Conservation (phyloP, 2,113 vertebrate species). For the Sardina pilchardus region DNA sequence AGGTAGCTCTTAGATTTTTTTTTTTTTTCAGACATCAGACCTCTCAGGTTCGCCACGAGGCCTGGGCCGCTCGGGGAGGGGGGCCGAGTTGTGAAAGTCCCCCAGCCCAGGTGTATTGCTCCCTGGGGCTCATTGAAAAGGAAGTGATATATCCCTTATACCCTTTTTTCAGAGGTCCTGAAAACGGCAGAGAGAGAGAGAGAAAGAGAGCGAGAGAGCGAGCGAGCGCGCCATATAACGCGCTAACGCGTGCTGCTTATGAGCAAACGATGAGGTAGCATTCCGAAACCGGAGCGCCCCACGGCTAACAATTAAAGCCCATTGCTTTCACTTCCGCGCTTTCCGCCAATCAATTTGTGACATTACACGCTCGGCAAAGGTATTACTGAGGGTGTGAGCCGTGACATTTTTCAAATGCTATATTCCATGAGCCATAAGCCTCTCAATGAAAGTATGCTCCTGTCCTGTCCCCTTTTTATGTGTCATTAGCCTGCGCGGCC, state of each 20-base stretch:
- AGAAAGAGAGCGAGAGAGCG: not conserved
- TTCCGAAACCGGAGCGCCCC: not conserved
- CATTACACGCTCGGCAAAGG: not conserved
- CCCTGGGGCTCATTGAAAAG: constrained; percentile 70
- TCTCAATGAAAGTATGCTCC: not conserved
- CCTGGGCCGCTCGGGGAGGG: constrained; percentile 68
- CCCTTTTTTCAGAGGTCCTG: constrained; percentile 51
- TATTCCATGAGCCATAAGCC: not conserved
- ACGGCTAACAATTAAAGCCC: constrained; percentile 13
- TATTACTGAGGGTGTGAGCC: constrained; percentile 4
- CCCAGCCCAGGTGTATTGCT: constrained; percentile 73
- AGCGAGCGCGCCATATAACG: constrained; percentile 41
- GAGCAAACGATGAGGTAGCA: constrained; percentile 13
- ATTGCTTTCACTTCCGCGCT: not conserved
- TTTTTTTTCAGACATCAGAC: constrained; percentile 61
- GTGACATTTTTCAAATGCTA: constrained; percentile 6
- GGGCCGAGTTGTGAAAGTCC: constrained; percentile 73
- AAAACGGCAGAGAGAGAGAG: not conserved
- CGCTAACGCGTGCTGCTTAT: constrained; percentile 31
- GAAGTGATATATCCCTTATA: constrained; percentile 67
- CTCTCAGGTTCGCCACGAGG: constrained; percentile 69
- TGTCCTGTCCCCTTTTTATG: not conserved
- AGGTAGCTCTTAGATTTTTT: constrained; percentile 46
- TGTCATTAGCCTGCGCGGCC: constrained; percentile 5
- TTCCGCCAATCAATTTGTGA: constrained; percentile 13